These are phyloP conservation scores for Sebastiscus albofasciatus DNA, from an alignment of 2,797 vertebrate species.

Conservation along the genomic window DNA sequence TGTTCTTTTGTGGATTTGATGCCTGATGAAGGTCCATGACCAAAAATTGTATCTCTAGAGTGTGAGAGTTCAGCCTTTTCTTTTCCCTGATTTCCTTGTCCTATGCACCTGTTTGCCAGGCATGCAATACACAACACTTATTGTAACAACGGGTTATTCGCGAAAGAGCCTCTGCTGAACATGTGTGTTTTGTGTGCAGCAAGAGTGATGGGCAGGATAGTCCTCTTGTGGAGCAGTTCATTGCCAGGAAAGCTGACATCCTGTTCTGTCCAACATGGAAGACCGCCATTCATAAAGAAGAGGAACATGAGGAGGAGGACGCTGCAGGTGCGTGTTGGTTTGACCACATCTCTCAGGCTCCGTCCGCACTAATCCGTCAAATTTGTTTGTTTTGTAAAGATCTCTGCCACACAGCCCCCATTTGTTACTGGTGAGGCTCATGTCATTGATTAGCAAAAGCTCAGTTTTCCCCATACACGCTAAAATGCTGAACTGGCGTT, in stretches of 20 bases:
- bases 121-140: too few relatives aligned
- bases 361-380: fast-evolving
- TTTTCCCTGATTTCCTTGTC: background rate
- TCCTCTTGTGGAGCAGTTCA: constrained; percentile 91
- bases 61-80: background rate
- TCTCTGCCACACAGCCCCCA: background rate
- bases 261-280: constrained; percentile 92
- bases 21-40: background rate
- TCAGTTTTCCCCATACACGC: too few relatives aligned
- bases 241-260: constrained; percentile 94
- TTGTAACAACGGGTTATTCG: background rate
- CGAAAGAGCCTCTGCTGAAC: background rate
- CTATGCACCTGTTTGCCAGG: background rate
- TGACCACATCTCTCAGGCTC: background rate
- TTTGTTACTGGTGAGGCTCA: background rate
- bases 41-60: background rate
- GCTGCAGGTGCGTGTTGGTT: constrained; percentile 80
- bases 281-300: constrained; percentile 69
- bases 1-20: background rate
- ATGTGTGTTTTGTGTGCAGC: constrained; percentile 62
- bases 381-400: background rate
- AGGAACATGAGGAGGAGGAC: constrained; percentile 81
- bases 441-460: background rate
- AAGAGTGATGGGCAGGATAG: constrained; percentile 78
- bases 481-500: background rate